Percentiles rank a stretch among this genome's conserved stretches.
Evolutionary conservation across 2,888 invertebrate genomes (phyloP).

Genomic region (Seira musarum): DNA sequence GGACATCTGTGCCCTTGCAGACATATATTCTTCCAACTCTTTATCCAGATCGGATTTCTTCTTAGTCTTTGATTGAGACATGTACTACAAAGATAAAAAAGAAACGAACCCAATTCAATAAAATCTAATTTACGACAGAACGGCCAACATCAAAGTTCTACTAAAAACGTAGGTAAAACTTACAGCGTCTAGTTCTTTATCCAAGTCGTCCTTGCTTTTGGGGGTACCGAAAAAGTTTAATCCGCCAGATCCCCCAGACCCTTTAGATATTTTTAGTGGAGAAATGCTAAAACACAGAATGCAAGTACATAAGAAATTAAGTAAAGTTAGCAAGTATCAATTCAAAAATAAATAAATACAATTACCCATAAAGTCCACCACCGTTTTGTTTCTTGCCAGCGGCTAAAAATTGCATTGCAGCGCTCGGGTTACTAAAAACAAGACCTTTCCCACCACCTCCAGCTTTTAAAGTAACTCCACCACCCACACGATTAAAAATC

Average conservation of each 20-base stretch:
- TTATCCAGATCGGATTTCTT: conserved; percentile 59
- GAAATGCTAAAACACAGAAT: too few relatives aligned
- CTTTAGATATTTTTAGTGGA: too few relatives aligned
- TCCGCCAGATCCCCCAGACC: neutral
- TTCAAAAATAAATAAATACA: neutral
- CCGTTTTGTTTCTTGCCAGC: neutral
- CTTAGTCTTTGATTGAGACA: conserved; percentile 58
- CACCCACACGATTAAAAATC: conserved; percentile 8
- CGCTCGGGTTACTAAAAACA: neutral
- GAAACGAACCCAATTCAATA: conserved; percentile 23
- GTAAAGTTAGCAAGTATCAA: neutral
- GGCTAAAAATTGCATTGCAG: neutral
- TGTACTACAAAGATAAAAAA: conserved; percentile 57
- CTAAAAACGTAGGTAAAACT: conserved; percentile 11
- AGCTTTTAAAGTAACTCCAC: conserved; percentile 11
- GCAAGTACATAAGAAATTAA: neutral
- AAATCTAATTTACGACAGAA: neutral
- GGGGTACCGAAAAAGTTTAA: conserved; percentile 39
- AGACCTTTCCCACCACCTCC: neutral
- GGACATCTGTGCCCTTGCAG: conserved; percentile 19
- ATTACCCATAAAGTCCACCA: neutral
- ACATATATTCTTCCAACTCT: conserved; percentile 63
- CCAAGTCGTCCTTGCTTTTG: conserved; percentile 56
- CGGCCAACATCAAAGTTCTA: neutral
- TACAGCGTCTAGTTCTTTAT: conserved; percentile 63